A percentile compares a stretch with the other conserved stretches of the same genome.
Conservation (phyloP, 92 coral and sea anemone genomes). For the Heteractis magnifica region DNA sequence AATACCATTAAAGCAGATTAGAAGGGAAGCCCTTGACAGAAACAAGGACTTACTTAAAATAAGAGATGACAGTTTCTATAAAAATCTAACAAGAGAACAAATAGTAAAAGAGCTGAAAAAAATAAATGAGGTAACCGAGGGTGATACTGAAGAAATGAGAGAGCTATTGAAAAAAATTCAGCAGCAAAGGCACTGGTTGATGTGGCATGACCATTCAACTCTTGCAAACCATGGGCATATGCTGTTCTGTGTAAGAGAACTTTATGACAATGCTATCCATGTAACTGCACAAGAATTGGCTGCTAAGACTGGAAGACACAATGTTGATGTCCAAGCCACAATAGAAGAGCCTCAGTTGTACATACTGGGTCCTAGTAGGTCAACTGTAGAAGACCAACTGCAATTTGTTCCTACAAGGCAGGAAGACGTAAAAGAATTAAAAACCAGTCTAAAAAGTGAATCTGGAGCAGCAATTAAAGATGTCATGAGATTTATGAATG, state of each 20-base stretch:
- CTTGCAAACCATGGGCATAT: constrained; percentile 34
- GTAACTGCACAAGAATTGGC: not conserved
- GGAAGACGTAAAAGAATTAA: constrained; percentile 15
- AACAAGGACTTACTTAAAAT: constrained; percentile 22
- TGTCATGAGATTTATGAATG: constrained; percentile 38
- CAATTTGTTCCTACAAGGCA: constrained; percentile 29
- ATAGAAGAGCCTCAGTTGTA: constrained; percentile 16
- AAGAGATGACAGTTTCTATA: constrained; percentile 25
- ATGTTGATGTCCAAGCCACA: constrained; percentile 37
- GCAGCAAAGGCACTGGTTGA: constrained; percentile 27
- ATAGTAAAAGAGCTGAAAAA: constrained; percentile 10
- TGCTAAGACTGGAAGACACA: not conserved
- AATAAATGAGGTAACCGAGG: constrained; percentile 33
- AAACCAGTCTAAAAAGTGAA: not conserved
- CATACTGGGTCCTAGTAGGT: constrained; percentile 13
- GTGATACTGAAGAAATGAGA: constrained; percentile 7
- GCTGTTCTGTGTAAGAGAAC: constrained; percentile 32
- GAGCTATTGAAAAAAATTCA: not conserved
- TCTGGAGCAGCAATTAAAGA: constrained; percentile 11
- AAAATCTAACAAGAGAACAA: constrained; percentile 18
- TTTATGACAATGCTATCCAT: constrained; percentile 37
- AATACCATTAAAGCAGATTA: constrained; percentile 40
- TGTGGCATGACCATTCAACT: constrained; percentile 40
- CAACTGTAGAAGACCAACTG: constrained; percentile 23
- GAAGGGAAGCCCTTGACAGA: constrained; percentile 26